Percentiles rank a stretch among this genome's conserved stretches.
phyloP scores from a whole-genome alignment of 2,113 vertebrate species.

The Oncorhynchus kisutch region DNA sequence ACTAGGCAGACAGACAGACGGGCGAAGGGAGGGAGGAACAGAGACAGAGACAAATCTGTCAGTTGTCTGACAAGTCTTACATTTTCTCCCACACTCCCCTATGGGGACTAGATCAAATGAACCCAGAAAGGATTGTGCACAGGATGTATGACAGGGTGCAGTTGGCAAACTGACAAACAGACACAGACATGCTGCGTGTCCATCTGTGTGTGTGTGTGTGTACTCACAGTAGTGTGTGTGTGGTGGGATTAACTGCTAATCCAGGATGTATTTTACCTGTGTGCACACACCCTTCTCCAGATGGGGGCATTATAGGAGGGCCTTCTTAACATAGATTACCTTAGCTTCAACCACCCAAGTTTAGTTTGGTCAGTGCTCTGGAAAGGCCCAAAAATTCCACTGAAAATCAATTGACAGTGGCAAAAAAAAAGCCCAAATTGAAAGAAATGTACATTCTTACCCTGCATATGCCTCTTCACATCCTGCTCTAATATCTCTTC shows the following conservation, averaged over 20 bases:
- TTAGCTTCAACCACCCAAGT: background rate
- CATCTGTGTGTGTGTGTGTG: background rate
- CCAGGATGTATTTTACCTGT: background rate
- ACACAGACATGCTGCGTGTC: background rate
- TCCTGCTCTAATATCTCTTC: background rate
- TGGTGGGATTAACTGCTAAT: background rate
- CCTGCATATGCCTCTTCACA: background rate
- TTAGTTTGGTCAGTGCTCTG: background rate
- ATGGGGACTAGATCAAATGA: too few species aligned
- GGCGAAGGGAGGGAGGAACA: background rate
- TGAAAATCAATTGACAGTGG: background rate
- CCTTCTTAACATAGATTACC: background rate
- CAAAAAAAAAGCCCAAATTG: too few species aligned
- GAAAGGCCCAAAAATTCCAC: background rate
- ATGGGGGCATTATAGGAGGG: background rate
- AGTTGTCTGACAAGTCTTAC: too few species aligned
- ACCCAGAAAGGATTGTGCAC: too few species aligned
- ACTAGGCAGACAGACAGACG: background rate
- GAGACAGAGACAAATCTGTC: background rate
- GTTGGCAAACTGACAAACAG: background rate
- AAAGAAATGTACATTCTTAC: too few species aligned
- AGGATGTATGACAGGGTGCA: too few species aligned
- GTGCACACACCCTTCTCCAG: background rate
- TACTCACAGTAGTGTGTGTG: background rate
- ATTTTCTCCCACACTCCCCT: too few species aligned